Conservation (phyloP, 2,888 invertebrate species). For the Polyploca ridens region DNA sequence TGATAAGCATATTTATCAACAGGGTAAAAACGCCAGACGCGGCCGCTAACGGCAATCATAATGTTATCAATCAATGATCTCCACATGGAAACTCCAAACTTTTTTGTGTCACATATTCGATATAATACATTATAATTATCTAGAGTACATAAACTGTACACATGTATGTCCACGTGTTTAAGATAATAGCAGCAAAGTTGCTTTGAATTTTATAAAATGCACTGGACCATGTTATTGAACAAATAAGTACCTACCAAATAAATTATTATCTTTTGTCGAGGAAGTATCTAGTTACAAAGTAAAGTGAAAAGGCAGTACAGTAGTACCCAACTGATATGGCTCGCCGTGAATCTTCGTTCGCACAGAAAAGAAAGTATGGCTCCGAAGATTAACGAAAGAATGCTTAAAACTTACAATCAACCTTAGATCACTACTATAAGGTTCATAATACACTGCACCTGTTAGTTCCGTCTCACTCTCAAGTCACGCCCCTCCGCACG, state of each 20-base stretch:
- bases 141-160: background rate
- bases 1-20: constrained; percentile 2
- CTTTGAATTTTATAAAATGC: background rate
- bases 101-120: background rate
- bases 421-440: too few species aligned
- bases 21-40: background rate
- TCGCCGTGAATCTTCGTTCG: too few species aligned
- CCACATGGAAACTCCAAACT: background rate
- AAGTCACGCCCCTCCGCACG: too few species aligned
- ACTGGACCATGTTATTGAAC: background rate
- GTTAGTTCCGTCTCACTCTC: too few species aligned
- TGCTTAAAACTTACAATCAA: too few species aligned
- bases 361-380: too few species aligned
- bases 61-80: background rate
- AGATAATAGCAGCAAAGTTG: background rate
- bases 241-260: background rate
- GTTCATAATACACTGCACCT: too few species aligned
- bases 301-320: too few species aligned
- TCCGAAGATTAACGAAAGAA: too few species aligned
- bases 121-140: background rate
- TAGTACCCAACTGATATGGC: too few species aligned
- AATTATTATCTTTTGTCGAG: too few species aligned
- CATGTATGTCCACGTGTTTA: background rate
- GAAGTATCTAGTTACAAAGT: too few species aligned
- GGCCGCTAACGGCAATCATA: background rate